Evolutionary conservation across 2,888 invertebrate species (phyloP).

Genomic region (Oscheius sp.): DNA sequence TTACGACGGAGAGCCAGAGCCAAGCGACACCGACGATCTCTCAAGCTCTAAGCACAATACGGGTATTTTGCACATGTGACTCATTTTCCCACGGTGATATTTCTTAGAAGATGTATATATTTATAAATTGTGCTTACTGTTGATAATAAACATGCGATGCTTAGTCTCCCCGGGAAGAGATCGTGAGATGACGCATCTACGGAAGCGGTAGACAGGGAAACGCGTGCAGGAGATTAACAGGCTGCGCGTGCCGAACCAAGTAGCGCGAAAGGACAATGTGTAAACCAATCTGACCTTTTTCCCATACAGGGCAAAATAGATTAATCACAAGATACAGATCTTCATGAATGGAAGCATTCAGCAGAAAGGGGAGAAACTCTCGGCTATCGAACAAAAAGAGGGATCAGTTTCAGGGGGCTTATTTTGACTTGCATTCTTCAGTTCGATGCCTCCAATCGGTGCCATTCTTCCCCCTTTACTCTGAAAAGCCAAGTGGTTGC

Average conservation of each 20-base stretch:
- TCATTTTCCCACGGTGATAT: neutral
- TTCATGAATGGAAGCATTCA: too few relatives aligned
- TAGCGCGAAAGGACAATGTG: slow-evolving; percentile 15
- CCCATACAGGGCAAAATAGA: too few relatives aligned
- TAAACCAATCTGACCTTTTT: neutral
- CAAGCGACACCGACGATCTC: slow-evolving; percentile 49
- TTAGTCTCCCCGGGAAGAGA: too few relatives aligned
- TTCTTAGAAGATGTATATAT: slow-evolving; percentile 6
- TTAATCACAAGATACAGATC: too few relatives aligned
- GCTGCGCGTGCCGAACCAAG: slow-evolving; percentile 22
- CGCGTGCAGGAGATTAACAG: slow-evolving; percentile 18
- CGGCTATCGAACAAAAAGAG: neutral
- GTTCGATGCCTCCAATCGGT: neutral
- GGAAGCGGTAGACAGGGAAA: slow-evolving; percentile 16
- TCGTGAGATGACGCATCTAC: slow-evolving; percentile 24
- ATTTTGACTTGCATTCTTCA: neutral
- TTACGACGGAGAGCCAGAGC: slow-evolving; percentile 62
- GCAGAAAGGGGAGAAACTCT: too few relatives aligned
- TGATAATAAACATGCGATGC: too few relatives aligned
- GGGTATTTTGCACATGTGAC: slow-evolving; percentile 17
- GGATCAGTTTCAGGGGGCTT: slow-evolving; percentile 13
- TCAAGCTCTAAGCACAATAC: slow-evolving; percentile 2
- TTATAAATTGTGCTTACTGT: neutral
- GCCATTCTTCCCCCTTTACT: neutral
- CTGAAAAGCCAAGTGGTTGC: slow-evolving; percentile 18